Percentiles rank a stretch among this genome's conserved stretches.
These are phyloP conservation scores for Pseudochirops cupreus DNA, from an alignment of 2,797 vertebrate genomes.

Conservation along the genomic window DNA sequence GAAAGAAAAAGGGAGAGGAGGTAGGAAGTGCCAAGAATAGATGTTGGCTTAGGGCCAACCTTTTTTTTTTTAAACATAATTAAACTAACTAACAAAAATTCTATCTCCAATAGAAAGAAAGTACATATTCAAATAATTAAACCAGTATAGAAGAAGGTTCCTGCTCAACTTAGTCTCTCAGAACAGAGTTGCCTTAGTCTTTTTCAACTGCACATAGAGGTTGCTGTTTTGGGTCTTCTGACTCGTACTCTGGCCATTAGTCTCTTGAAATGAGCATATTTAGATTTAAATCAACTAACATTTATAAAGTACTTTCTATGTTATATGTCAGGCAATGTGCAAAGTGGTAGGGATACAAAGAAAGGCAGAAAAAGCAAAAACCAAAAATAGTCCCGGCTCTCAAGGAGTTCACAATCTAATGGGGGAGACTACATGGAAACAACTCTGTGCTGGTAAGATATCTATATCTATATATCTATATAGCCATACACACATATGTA, in stretches of 20 bases:
- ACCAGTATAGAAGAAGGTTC: neutral
- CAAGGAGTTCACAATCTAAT: neutral
- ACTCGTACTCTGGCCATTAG: neutral
- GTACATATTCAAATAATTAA: neutral
- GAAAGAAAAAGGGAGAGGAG: neutral
- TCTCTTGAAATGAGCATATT: neutral
- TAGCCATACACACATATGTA: no score
- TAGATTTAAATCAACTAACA: neutral
- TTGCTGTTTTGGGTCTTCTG: neutral
- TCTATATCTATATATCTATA: no score
- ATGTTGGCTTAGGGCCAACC: neutral
- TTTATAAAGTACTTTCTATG: neutral
- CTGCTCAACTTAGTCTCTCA: neutral
- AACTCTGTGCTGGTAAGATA: neutral
- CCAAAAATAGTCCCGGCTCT: neutral
- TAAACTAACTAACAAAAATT: neutral
- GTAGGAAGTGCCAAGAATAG: neutral
- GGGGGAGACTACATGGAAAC: neutral
- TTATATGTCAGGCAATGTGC: neutral
- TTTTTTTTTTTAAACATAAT: neutral
- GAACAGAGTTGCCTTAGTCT: neutral
- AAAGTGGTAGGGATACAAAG: neutral
- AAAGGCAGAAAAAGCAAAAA: neutral
- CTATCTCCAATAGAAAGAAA: neutral
- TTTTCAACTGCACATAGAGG: neutral